Evolutionary conservation across 2,888 invertebrate genomes (phyloP).

Genomic region (Pyrochroa serraticornis): DNA sequence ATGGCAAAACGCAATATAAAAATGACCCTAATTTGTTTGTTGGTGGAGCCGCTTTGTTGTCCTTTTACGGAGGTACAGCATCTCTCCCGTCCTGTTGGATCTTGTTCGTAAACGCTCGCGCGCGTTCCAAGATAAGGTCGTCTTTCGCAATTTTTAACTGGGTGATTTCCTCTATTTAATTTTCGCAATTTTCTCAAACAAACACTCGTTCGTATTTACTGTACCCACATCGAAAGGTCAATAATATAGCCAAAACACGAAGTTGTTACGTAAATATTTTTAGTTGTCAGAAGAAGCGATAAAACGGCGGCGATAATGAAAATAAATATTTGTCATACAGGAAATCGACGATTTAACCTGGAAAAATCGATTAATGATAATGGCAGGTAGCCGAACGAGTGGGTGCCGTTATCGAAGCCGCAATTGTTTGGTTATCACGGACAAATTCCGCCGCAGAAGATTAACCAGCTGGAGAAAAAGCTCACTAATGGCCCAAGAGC

Average conservation of each 20-base stretch:
- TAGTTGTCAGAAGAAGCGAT: not conserved
- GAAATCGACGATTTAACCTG: not conserved
- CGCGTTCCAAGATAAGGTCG: not conserved
- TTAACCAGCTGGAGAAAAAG: no score
- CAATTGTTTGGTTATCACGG: no score
- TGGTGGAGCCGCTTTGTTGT: no score
- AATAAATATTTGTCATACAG: not conserved
- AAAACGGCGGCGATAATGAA: not conserved
- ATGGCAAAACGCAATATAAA: no score
- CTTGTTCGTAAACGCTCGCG: no score
- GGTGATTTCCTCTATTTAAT: conserved; percentile 15
- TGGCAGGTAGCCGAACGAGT: not conserved
- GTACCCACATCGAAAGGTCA: conserved; percentile 10
- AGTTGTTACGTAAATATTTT: conserved; percentile 10
- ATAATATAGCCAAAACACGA: conserved; percentile 5
- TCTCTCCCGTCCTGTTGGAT: no score
- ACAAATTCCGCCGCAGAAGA: no score
- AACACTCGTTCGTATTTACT: conserved; percentile 1
- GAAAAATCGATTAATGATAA: not conserved
- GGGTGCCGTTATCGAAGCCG: not conserved
- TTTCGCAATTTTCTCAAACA: conserved; percentile 25
- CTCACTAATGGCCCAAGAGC: no score
- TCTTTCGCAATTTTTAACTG: not conserved
- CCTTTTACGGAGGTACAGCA: no score
- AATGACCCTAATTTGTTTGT: no score